Evolutionary conservation across 2,888 invertebrate species (phyloP).

Genomic region (Ormyrus labotus): DNA sequence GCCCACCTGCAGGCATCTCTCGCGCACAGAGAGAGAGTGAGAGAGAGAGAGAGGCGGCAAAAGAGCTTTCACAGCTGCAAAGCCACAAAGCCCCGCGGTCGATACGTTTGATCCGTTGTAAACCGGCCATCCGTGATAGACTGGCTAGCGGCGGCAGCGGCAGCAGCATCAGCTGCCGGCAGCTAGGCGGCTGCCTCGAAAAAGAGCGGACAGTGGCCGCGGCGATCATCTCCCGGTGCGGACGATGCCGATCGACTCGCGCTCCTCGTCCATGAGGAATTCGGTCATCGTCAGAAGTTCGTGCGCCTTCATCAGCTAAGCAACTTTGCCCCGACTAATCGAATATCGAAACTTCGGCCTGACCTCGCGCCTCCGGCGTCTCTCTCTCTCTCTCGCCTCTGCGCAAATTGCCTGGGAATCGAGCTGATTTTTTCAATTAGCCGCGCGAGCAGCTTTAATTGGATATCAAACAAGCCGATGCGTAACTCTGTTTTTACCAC

Average conservation of each 20-base stretch:
- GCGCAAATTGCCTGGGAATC: too few species aligned
- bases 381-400: too few species aligned
- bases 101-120: conserved; percentile 45
- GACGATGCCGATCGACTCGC: conserved; percentile 40
- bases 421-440: too few species aligned
- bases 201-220: too few species aligned
- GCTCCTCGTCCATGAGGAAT: conserved; percentile 47
- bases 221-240: not conserved
- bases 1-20: not conserved
- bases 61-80: not conserved
- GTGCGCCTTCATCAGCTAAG: not conserved
- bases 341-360: too few species aligned
- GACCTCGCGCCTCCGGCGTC: too few species aligned
- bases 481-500: too few species aligned
- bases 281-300: conserved; percentile 54
- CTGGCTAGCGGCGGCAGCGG: not conserved
- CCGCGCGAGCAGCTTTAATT: too few species aligned
- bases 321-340: too few species aligned
- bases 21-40: not conserved
- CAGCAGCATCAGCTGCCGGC: not conserved
- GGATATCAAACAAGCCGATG: too few species aligned
- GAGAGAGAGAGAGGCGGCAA: not conserved
- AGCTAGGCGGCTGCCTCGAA: not conserved
- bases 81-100: conserved; percentile 23
- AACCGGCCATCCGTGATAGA: not conserved